These are phyloP conservation scores for Panagrolaimus sp. DNA, from an alignment of 1,140 invertebrate species.

Conservation along the genomic window DNA sequence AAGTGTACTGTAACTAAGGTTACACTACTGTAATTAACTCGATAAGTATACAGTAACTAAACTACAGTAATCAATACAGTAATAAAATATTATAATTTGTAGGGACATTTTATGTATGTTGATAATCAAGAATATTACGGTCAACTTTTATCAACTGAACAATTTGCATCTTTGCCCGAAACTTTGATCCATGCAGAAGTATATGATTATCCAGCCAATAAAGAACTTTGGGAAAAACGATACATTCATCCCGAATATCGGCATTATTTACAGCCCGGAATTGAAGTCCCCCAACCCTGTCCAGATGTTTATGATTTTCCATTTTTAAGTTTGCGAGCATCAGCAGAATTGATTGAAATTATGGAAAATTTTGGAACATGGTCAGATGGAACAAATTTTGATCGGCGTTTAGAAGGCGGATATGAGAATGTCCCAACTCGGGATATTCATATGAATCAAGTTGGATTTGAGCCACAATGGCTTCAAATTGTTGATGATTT, in stretches of 20 bases:
- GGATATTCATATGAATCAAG: conserved; percentile 98
- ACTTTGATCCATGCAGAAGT: conserved; percentile 75
- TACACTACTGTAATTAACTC: too few relatives aligned
- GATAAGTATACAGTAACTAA: too few relatives aligned
- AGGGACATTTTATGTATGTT: conserved; percentile 85
- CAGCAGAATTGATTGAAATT: conserved; percentile 78
- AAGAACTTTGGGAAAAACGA: conserved; percentile 80
- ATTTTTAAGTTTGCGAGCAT: conserved; percentile 77
- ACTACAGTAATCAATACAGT: too few relatives aligned
- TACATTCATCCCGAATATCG: conserved; percentile 78
- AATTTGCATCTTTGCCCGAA: conserved; percentile 68
- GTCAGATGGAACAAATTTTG: conserved; percentile 85
- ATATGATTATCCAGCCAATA: conserved; percentile 85
- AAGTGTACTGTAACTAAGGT: too few relatives aligned
- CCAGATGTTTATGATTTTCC: conserved; percentile 98
- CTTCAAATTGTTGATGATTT: conserved; percentile 80
- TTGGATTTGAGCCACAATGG: conserved; percentile 82
- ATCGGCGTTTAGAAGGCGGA: conserved; percentile 78
- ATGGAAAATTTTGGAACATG: conserved; percentile 83
- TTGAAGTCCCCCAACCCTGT: conserved; percentile 74
- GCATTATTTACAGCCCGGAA: conserved; percentile 68
- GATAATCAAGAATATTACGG: conserved; percentile 79
- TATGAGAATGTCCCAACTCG: conserved; percentile 97
- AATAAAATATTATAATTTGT: too few relatives aligned
- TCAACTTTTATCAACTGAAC: conserved; percentile 79